phyloP scores from a whole-genome alignment of 1,140 invertebrate species.

The Calephelis virginiensis region DNA sequence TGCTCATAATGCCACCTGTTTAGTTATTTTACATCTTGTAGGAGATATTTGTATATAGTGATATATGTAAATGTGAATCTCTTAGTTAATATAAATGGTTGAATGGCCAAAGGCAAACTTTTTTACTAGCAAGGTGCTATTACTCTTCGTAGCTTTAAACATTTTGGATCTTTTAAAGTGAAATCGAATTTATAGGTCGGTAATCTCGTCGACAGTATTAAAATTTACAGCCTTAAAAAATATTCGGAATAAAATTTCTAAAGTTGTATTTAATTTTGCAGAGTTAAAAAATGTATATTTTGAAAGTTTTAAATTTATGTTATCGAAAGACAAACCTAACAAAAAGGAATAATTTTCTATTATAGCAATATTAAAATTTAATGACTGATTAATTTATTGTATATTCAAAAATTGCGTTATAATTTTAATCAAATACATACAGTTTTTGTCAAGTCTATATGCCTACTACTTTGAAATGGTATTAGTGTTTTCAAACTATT shows the following conservation, averaged over 20 bases:
- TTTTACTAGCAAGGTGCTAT: constrained; percentile 67
- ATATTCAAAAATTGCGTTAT: too few relatives aligned
- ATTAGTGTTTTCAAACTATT: too few relatives aligned
- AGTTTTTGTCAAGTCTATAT: too few relatives aligned
- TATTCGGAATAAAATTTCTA: constrained; percentile 1
- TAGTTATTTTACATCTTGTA: constrained; percentile 15
- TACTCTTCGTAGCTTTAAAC: constrained; percentile 62
- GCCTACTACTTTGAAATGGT: too few relatives aligned
- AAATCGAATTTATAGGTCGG: constrained; percentile 8
- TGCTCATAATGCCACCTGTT: constrained; percentile 43
- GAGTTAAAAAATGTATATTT: too few relatives aligned
- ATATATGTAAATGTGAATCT: constrained; percentile 51
- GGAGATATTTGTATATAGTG: constrained; percentile 54
- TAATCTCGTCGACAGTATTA: constrained; percentile 13
- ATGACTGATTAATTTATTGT: too few relatives aligned
- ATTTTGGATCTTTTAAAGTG: constrained; percentile 40
- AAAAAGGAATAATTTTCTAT: too few relatives aligned
- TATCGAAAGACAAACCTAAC: too few relatives aligned
- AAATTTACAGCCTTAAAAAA: neutral
- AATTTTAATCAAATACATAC: too few relatives aligned
- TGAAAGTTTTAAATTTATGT: too few relatives aligned
- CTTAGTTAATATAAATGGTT: constrained; percentile 37
- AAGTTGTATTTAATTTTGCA: neutral
- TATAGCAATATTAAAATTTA: too few relatives aligned
- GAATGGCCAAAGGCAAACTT: constrained; percentile 68